Base-by-base conservation (phyloP, 2,797 vertebrate genomes). In the Sebastes jordani region DNA sequence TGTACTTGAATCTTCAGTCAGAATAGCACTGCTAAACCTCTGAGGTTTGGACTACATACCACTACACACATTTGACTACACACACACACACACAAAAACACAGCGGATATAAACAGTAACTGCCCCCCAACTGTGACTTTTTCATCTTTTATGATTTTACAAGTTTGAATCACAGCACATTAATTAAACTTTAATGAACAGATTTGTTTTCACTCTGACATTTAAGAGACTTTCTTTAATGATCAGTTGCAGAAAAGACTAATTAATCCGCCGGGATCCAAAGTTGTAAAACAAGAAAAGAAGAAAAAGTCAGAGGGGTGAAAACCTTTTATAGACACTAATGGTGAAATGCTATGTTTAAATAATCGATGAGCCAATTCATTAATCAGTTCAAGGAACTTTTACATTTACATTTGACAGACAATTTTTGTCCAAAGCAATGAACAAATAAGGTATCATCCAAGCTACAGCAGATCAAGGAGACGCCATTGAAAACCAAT, bases 181-280 rank as follows among this genome's bases (percentile, higher is more conserved):
- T 72, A 60, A 84, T 81, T 74, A 52, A 68, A 71, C 23, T 82
- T 78, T 62, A 74, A 80, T 82, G 52, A 66, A 80, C 38, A 75
- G 68, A 71, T 80, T 67, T 74, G 16, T 78, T 76, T 79, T 58
- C 3, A 14, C 36, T 65, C 69, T 78, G 66, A 83, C 81, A 83
- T 86, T 80, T 80, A 81, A 46, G 65, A 66, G 54, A 76, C 18
- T 42, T 60, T 71, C 25, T 71, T 42, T 34, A 65, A 70, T 75
- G 46, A 78, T 74, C 23, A 16, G 25, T 13, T 25, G 52, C 27
- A 38, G 30, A 18, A 70, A 74, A 63, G 30, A 16, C 23, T 69
- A 74, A 82, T 86, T 66, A 84, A 78, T 67, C 68, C n/a, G 61
- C 52, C 10, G 58, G 42, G 78, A 78, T 27, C 25, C 8, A 56